Percentiles rank a stretch among this genome's conserved stretches.
Conservation (phyloP, 2,888 invertebrate species). For the Andrena minutula region DNA sequence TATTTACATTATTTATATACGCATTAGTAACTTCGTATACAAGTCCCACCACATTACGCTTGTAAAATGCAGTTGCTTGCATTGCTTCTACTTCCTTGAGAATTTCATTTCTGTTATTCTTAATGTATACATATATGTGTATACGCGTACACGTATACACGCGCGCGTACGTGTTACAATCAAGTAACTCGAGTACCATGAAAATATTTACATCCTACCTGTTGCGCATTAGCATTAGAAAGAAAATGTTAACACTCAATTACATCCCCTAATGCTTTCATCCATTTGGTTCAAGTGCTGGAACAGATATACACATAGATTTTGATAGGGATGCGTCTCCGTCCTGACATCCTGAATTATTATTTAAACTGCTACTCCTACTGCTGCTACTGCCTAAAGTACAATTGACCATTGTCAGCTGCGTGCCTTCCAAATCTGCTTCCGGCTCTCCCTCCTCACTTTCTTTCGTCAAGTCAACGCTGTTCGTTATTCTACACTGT, state of each 20-base stretch:
- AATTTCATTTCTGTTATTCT: conserved; percentile 40
- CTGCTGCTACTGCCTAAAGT: conserved; percentile 79
- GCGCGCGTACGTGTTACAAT: conserved; percentile 38
- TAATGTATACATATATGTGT: conserved; percentile 8
- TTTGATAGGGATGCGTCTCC: conserved; percentile 74
- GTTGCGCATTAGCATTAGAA: conserved; percentile 50
- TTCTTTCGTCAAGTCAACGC: conserved; percentile 66
- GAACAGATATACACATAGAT: conserved; percentile 73
- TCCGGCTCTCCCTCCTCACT: conserved; percentile 64
- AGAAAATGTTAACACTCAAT: conserved; percentile 59
- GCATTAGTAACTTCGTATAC: conserved; percentile 40
- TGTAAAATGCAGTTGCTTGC: conserved; percentile 53
- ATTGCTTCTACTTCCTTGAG: conserved; percentile 57
- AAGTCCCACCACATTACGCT: conserved; percentile 41
- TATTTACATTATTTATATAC: conserved; percentile 61
- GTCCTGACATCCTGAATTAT: conserved; percentile 77
- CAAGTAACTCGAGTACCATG: conserved; percentile 27
- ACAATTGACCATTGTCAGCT: conserved; percentile 80
- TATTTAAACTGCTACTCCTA: conserved; percentile 82
- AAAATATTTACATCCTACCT: conserved; percentile 63
- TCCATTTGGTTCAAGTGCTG: conserved; percentile 82
- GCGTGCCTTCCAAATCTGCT: conserved; percentile 78
- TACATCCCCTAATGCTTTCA: conserved; percentile 72
- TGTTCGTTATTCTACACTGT: conserved; percentile 76
- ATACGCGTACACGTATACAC: conserved; percentile 3